Base-by-base conservation (phyloP, 2,888 invertebrate species). In the Coecobrya sp. region DNA sequence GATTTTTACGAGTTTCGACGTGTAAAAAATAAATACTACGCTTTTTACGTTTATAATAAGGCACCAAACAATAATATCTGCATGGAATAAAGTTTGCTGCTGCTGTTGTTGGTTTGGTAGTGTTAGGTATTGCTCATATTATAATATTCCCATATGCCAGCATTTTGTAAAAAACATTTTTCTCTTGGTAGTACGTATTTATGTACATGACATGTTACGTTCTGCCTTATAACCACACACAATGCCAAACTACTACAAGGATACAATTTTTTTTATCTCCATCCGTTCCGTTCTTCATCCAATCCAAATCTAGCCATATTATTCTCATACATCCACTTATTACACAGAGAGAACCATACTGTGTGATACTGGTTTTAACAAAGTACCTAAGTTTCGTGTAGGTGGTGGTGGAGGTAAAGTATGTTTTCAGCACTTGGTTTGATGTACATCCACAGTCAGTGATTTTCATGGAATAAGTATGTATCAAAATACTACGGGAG, bases 181-280 rank as follows among this genome's bases (percentile, higher is more conserved):
- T 4, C 55, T 55, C 3, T 5, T 55, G 3, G 7, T n/a, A 3
- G 49, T 19, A 8, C 13, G 0, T 59, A 1, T 22, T 19, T 59
- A 16, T 11, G 65, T 65, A 65, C 27, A 65, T 59, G 27, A 27
- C 65, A 65, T 27, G 25, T 27, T 65, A 65, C 65, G 65, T 65
- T 65, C 65, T 65, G 65, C 65, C 25, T 65, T 65, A 27, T 65
- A 27, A 27, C 27, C 65, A 65, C 5, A 65, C 27, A 65, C 65
- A 65, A 65, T 65, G 65, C 65, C n/a, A 65, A 25, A 65, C 65
- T 65, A 7, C 16, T 27, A 10, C 27, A 65, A 65, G 65, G 65
- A 65, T 65, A 65, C 65, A 36, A 2, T 36, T 27, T 25, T 65
- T 65, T 65, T 65, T 65, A 65, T 65, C 65, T 65, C 27, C 27